Conservation (phyloP, 2,113 vertebrate species). For the Cochlearius cochlearius region DNA sequence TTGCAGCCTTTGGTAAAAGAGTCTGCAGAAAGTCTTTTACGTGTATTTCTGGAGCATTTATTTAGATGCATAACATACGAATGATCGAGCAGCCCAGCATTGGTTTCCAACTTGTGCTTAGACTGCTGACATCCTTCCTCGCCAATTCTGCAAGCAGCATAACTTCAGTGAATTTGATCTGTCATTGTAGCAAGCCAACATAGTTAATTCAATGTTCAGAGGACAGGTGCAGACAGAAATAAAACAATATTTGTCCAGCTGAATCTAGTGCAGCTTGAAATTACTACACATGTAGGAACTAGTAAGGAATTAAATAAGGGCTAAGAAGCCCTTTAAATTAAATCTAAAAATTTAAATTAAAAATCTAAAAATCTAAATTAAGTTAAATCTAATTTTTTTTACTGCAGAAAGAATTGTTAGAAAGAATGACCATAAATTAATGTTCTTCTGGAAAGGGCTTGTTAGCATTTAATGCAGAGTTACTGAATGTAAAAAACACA, state of each 20-base stretch:
- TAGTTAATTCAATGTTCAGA: constrained; percentile 41
- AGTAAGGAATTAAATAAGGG: not conserved
- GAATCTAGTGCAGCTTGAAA: constrained; percentile 4
- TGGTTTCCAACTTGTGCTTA: not conserved
- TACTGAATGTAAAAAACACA: not conserved
- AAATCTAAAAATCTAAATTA: no score
- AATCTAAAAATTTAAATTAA: no score
- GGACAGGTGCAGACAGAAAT: constrained; percentile 64
- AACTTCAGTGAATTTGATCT: constrained; percentile 35
- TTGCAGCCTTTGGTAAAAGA: not conserved
- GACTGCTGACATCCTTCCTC: not conserved
- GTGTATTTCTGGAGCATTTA: not conserved
- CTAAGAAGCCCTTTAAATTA: not conserved
- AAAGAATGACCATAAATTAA: no score
- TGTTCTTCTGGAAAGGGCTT: no score
- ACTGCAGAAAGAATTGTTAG: no score
- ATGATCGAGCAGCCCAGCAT: not conserved
- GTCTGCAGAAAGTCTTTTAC: not conserved
- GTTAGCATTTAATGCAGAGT: no score
- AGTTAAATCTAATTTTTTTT: no score
- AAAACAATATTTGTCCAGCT: constrained; percentile 40
- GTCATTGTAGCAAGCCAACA: not conserved
- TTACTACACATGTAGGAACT: not conserved
- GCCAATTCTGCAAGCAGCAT: not conserved
- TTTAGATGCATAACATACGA: not conserved